Conservation (phyloP, 2,797 vertebrate genomes). For the Natrix natrix region DNA sequence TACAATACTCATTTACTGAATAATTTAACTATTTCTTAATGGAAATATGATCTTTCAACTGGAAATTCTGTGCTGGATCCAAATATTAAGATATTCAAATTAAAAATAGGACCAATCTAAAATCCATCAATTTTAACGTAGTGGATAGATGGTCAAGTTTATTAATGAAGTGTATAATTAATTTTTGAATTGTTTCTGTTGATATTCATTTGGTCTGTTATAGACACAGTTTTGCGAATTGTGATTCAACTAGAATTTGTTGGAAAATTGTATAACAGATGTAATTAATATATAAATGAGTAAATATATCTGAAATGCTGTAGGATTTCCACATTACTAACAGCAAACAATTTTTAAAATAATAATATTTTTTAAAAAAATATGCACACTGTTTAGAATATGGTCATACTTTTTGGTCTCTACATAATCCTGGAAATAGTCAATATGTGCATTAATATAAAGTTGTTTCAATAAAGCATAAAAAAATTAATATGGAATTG, state of each 20-base stretch:
- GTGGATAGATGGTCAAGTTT: not conserved
- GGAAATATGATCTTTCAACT: not conserved
- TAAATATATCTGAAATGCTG: not conserved
- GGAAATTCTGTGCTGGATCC: not conserved
- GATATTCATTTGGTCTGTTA: not conserved
- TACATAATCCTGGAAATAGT: not conserved
- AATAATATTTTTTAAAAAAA: not conserved
- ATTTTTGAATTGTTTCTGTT: not conserved
- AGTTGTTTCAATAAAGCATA: not conserved
- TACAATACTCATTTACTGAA: not conserved
- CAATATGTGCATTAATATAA: not conserved
- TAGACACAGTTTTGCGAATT: not conserved
- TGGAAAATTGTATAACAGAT: not conserved
- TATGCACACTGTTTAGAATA: not conserved
- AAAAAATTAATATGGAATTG: not conserved
- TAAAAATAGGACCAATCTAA: not conserved
- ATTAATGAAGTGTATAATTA: not conserved
- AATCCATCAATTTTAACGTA: not conserved
- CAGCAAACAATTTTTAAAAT: not conserved
- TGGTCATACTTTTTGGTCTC: not conserved
- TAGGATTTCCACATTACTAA: not conserved
- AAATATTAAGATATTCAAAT: not conserved
- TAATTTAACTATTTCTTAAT: not conserved
- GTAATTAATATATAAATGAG: not conserved
- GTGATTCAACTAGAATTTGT: not conserved